Conservation (phyloP, 2,888 invertebrate species). For the Cheilosia soror region DNA sequence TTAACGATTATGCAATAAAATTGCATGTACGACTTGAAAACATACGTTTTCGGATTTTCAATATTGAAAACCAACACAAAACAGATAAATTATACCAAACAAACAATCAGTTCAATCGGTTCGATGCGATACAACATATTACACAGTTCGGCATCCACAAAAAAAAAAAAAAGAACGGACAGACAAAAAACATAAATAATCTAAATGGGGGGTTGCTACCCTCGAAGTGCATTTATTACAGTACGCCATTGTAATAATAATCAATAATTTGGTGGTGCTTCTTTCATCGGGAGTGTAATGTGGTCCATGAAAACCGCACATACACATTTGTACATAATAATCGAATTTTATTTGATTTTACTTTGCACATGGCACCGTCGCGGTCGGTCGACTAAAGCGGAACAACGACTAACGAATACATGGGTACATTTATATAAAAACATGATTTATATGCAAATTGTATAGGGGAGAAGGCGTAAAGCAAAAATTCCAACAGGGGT, state of each 20-base stretch:
- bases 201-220: slow-evolving; percentile 20
- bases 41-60: slow-evolving; percentile 40
- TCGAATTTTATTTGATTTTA: slow-evolving; percentile 26
- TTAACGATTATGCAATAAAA: slow-evolving; percentile 33
- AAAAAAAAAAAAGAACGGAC: not conserved
- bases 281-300: slow-evolving; percentile 17
- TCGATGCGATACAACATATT: not conserved
- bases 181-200: slow-evolving; percentile 35
- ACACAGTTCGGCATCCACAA: not conserved
- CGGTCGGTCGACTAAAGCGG: too few species aligned
- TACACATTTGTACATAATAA: not conserved
- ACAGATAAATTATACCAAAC: slow-evolving; percentile 20
- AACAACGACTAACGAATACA: too few species aligned
- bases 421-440: too few species aligned
- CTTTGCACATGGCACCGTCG: slow-evolving; percentile 20
- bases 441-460: too few species aligned
- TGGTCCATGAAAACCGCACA: slow-evolving; percentile 25
- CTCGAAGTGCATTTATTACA: slow-evolving; percentile 48
- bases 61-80: slow-evolving; percentile 4
- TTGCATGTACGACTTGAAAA: slow-evolving; percentile 15
- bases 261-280: slow-evolving; percentile 46
- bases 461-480: not conserved
- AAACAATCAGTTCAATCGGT: slow-evolving; percentile 45
- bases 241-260: slow-evolving; percentile 42
- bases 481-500: slow-evolving; percentile 1